Percentiles rank a stretch among this genome's conserved stretches.
Evolutionary conservation across 2,888 invertebrate genomes (phyloP).

Genomic region (Dysmachus trigonus): DNA sequence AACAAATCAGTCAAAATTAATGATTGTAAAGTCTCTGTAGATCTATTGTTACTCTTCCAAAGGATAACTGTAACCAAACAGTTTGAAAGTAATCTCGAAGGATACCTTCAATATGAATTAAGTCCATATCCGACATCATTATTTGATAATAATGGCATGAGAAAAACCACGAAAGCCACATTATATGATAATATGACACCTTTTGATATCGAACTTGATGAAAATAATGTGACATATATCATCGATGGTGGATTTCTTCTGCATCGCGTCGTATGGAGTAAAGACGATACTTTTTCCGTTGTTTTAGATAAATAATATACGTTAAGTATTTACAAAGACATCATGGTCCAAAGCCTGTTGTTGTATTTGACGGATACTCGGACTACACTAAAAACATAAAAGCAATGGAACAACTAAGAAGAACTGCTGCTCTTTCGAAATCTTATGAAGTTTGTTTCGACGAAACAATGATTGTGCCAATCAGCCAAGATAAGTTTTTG

Average conservation of each 20-base stretch:
- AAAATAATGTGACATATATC: conserved; percentile 45
- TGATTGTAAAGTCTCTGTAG: conserved; percentile 45
- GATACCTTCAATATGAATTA: conserved; percentile 50
- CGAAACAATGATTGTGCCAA: conserved; percentile 53
- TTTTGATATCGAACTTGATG: not conserved
- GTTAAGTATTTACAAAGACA: conserved; percentile 52
- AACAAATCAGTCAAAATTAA: too few relatives aligned
- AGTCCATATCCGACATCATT: conserved; percentile 49
- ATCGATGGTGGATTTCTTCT: conserved; percentile 51
- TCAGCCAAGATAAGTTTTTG: conserved; percentile 31
- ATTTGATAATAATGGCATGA: conserved; percentile 52
- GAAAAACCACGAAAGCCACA: conserved; percentile 46
- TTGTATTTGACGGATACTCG: conserved; percentile 52
- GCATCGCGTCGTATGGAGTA: conserved; percentile 51
- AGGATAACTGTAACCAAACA: conserved; percentile 52
- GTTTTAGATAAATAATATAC: conserved; percentile 54
- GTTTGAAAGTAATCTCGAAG: conserved; percentile 47
- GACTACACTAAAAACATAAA: not conserved
- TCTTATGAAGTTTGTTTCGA: conserved; percentile 53
- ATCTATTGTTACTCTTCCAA: conserved; percentile 49
- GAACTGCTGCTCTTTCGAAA: conserved; percentile 54
- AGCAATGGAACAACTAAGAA: conserved; percentile 52
- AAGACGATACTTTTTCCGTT: conserved; percentile 50
- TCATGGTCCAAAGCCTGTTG: conserved; percentile 51
- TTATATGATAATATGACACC: conserved; percentile 35